Percentiles rank a stretch among this genome's conserved stretches.
Conservation (phyloP, 2,888 invertebrate species). For the Drosophila parthenogenetica region DNA sequence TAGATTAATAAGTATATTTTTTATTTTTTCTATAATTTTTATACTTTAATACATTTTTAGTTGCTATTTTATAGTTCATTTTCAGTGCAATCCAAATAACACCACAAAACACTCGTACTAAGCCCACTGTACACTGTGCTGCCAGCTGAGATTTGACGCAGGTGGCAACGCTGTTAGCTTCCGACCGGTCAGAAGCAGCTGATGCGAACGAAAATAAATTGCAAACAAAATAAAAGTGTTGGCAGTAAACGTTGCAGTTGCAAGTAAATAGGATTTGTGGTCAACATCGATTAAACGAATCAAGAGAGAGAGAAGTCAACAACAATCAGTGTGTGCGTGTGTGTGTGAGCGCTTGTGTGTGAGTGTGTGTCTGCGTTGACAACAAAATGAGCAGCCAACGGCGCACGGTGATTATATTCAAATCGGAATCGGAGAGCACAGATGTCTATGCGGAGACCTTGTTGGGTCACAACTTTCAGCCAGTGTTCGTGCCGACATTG, state of each 20-base stretch:
- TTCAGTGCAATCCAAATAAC: too few relatives aligned
- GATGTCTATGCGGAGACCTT: constrained; percentile 86
- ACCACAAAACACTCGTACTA: neutral
- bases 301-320: neutral
- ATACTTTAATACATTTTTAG: too few relatives aligned
- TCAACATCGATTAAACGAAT: neutral
- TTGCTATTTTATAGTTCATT: too few relatives aligned
- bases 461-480: constrained; percentile 85
- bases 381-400: constrained; percentile 53
- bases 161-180: constrained; percentile 13
- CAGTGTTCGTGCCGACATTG: constrained; percentile 86
- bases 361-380: neutral
- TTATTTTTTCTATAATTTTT: too few relatives aligned
- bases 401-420: constrained; percentile 83
- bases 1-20: too few relatives aligned
- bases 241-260: constrained; percentile 11
- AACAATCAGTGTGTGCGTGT: too few relatives aligned
- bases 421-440: constrained; percentile 84
- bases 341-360: neutral
- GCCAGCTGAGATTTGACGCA: constrained; percentile 2
- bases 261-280: constrained; percentile 1
- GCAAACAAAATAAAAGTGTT: constrained; percentile 9
- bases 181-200: constrained; percentile 9
- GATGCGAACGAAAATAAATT: neutral
- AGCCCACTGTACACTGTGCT: neutral